phyloP scores from a whole-genome alignment of 1,140 invertebrate species.

The Muscidifurax raptorellus region DNA sequence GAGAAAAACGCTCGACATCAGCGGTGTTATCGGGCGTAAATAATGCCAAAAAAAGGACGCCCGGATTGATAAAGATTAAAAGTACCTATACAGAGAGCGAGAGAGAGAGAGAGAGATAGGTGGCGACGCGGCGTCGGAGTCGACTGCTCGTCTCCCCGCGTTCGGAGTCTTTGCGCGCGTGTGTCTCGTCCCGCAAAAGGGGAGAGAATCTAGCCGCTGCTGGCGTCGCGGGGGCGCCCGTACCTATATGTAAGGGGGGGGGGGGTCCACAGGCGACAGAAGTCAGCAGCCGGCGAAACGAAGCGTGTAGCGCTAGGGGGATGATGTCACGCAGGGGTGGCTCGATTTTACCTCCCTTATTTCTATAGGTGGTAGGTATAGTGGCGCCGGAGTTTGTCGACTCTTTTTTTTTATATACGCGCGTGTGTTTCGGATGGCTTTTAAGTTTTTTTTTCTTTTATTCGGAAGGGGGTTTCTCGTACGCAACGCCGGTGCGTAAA shows the following conservation, averaged over 20 bases:
- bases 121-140: constrained; percentile 56
- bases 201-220: background rate
- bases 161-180: background rate
- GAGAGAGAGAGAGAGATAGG: constrained; percentile 58
- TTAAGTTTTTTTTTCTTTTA: background rate
- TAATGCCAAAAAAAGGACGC: constrained; percentile 63
- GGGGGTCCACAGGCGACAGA: constrained; percentile 68
- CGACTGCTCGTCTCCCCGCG: background rate
- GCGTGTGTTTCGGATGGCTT: background rate
- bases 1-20: background rate
- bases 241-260: constrained; percentile 58
- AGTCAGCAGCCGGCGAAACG: constrained; percentile 75
- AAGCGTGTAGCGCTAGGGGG: constrained; percentile 63
- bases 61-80: constrained; percentile 76
- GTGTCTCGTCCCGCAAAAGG: background rate
- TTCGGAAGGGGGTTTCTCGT: background rate
- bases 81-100: constrained; percentile 57
- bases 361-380: background rate
- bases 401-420: background rate
- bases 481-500: background rate
- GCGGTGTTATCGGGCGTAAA: constrained; percentile 72
- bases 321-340: constrained; percentile 72
- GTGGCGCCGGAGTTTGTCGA: background rate
- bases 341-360: constrained; percentile 6
- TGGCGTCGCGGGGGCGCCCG: constrained; percentile 62